These are phyloP conservation scores for Lumbricus terrestris DNA, from an alignment of 2,888 invertebrate genomes.

Conservation along the genomic window DNA sequence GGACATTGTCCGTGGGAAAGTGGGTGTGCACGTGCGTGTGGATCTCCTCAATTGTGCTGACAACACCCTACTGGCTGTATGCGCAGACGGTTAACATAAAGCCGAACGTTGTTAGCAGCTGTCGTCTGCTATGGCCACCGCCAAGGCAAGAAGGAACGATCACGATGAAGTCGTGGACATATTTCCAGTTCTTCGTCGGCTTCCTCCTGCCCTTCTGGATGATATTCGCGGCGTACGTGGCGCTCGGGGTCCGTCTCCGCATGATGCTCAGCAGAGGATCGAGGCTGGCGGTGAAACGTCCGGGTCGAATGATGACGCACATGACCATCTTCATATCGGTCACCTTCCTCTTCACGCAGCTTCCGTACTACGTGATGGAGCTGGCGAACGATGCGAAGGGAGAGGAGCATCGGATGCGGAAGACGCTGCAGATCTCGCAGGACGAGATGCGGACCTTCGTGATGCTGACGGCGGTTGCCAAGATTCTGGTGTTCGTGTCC, in stretches of 20 bases:
- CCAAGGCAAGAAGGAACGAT: neutral
- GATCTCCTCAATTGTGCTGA: constrained; percentile 25
- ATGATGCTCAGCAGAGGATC: neutral
- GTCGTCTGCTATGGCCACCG: neutral
- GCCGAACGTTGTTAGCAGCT: neutral
- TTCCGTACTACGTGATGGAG: constrained; percentile 33
- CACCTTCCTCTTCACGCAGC: constrained; percentile 34
- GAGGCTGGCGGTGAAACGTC: constrained; percentile 9
- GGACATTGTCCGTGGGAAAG: constrained; percentile 33
- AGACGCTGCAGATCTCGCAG: neutral
- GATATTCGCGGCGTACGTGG: constrained; percentile 27
- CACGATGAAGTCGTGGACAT: constrained; percentile 4
- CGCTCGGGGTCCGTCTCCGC: constrained; percentile 25
- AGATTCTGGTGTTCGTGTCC: constrained; percentile 32
- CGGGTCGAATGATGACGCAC: constrained; percentile 28
- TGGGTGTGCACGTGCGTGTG: constrained; percentile 31
- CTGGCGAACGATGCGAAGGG: constrained; percentile 21
- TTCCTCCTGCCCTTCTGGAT: constrained; percentile 26
- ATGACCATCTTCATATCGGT: constrained; percentile 35
- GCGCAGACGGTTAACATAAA: neutral
- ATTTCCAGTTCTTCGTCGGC: constrained; percentile 22
- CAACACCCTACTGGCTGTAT: constrained; percentile 35
- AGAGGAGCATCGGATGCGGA: neutral
- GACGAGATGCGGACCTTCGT: constrained; percentile 19
- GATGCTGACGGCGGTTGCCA: constrained; percentile 24